phyloP scores from a whole-genome alignment of 1,140 invertebrate genomes.

The Ceratina japonica region DNA sequence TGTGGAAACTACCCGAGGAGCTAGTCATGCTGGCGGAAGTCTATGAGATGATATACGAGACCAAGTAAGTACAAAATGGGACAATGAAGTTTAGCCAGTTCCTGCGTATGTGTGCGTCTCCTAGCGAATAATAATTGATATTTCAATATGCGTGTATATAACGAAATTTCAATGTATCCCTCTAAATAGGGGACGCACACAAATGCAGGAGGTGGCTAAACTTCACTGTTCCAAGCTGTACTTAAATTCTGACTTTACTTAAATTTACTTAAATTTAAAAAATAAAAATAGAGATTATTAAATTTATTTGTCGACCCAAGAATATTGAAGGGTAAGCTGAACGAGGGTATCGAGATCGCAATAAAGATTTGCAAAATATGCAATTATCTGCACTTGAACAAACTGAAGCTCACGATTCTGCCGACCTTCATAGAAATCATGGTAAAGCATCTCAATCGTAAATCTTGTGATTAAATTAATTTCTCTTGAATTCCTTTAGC shows the following conservation, averaged over 20 bases:
- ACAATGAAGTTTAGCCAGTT: too few species aligned
- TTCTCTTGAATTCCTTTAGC: conserved; percentile 17
- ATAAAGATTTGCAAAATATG: conserved; percentile 54
- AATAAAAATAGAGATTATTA: too few species aligned
- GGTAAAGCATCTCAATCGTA: conserved; percentile 35
- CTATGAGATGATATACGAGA: conserved; percentile 57
- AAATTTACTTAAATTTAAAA: too few species aligned
- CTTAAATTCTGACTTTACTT: too few species aligned
- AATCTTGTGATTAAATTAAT: not conserved
- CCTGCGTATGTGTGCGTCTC: too few species aligned
- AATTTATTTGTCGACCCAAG: conserved; percentile 31
- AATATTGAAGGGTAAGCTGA: conserved; percentile 53
- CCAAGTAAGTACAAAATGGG: too few species aligned
- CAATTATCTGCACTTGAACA: conserved; percentile 32
- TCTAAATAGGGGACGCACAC: too few species aligned
- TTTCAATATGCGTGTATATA: too few species aligned
- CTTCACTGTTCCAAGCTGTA: too few species aligned
- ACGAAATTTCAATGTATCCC: too few species aligned
- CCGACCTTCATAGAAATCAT: conserved; percentile 58
- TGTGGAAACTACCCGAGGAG: conserved; percentile 52
- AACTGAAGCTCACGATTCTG: conserved; percentile 47
- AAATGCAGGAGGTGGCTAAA: too few species aligned
- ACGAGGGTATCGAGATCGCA: conserved; percentile 50
- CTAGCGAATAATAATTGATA: too few species aligned
- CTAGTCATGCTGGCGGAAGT: conserved; percentile 45